Evolutionary conservation across 1,140 invertebrate genomes (phyloP).

Genomic region (Euura saliciscinereae): DNA sequence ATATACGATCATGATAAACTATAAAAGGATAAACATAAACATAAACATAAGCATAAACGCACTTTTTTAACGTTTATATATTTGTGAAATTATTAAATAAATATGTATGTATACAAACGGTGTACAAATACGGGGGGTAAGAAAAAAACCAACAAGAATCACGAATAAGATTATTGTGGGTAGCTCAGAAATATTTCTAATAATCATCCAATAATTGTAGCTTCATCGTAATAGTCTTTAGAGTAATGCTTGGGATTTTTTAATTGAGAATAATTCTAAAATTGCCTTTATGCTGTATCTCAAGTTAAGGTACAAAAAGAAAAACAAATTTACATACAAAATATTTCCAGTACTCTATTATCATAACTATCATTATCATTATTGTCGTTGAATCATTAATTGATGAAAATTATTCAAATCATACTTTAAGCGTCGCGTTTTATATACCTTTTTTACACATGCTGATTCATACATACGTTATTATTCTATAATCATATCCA

Average conservation of each 20-base stretch:
- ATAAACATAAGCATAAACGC: not conserved
- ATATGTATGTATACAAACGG: not conserved
- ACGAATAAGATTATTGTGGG: not conserved
- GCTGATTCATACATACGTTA: too few species aligned
- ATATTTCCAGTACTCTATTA: not conserved
- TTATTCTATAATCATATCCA: too few species aligned
- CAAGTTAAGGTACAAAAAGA: not conserved
- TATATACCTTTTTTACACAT: too few species aligned
- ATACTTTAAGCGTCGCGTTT: not conserved
- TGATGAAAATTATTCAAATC: not conserved
- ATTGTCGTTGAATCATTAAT: not conserved
- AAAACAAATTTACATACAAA: not conserved
- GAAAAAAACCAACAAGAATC: not conserved
- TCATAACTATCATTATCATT: not conserved
- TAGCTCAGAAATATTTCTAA: not conserved
- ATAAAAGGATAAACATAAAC: not conserved
- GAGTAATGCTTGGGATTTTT: not conserved
- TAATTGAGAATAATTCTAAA: not conserved
- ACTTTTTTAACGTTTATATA: not conserved
- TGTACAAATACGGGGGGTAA: not conserved
- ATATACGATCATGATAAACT: too few species aligned
- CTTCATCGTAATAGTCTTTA: not conserved
- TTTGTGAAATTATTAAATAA: not conserved
- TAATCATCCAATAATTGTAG: not conserved
- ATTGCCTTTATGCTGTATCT: constrained; percentile 1